These are phyloP conservation scores for Limanda limanda DNA, from an alignment of 2,113 vertebrate genomes.

Conservation along the genomic window DNA sequence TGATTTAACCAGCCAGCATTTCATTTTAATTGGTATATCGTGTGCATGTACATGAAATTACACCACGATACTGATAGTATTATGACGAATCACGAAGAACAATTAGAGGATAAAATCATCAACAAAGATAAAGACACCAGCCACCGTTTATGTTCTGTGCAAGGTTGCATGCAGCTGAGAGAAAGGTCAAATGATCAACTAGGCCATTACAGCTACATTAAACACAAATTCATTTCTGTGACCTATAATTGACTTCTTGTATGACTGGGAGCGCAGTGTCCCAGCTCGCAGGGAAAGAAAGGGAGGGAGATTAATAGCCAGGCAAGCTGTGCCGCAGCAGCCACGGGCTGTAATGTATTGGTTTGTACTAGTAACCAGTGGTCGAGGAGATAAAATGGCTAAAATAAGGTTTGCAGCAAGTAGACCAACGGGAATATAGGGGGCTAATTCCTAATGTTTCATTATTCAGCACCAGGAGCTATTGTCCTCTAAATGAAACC, in stretches of 20 bases:
- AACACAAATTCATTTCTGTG: conserved; percentile 54
- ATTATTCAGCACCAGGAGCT: conserved; percentile 65
- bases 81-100: not conserved
- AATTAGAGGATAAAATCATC: conserved; percentile 25
- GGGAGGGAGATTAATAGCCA: conserved; percentile 50
- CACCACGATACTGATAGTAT: no score
- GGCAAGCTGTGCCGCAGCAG: conserved; percentile 24
- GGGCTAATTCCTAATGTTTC: conserved; percentile 67
- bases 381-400: conserved; percentile 51
- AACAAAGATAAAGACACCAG: conserved; percentile 6
- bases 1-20: not conserved
- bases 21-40: not conserved
- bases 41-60: not conserved
- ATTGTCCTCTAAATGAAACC: conserved; percentile 69
- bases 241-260: conserved; percentile 63
- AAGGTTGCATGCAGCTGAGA: conserved; percentile 13
- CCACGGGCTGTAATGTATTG: conserved; percentile 17
- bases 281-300: conserved; percentile 16
- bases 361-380: conserved; percentile 45
- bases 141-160: conserved; percentile 1
- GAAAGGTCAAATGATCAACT: conserved; percentile 55
- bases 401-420: conserved; percentile 44
- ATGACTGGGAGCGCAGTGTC: conserved; percentile 20
- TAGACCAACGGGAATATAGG: conserved; percentile 49
- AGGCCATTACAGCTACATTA: conserved; percentile 54